A percentile compares a stretch with the other conserved stretches of the same genome.
These are phyloP conservation scores for Hypercompe scribonia DNA, from an alignment of 2,888 invertebrate species.

Conservation along the genomic window DNA sequence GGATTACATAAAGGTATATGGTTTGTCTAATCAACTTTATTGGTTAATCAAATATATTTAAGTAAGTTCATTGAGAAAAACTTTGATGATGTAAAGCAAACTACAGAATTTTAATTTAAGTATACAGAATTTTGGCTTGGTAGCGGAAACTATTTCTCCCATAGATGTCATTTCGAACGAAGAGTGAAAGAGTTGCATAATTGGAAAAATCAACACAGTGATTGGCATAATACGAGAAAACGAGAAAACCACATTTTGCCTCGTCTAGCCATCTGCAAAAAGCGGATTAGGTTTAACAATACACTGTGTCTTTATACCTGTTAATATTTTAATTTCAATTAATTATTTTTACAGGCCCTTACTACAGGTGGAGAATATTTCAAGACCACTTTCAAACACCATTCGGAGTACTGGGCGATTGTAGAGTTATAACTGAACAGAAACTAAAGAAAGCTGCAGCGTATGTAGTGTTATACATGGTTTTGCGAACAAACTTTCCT, in stretches of 20 bases:
- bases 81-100: neutral
- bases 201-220: too few species aligned
- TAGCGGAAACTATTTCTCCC: neutral
- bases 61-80: neutral
- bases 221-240: too few species aligned
- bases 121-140: neutral
- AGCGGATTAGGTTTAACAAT: neutral
- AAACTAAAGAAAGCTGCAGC: constrained; percentile 88
- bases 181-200: neutral
- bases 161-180: neutral
- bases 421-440: constrained; percentile 84
- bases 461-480: constrained; percentile 84
- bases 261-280: too few species aligned
- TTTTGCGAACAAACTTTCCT: constrained; percentile 87
- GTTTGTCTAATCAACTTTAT: neutral
- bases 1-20: constrained; percentile 92
- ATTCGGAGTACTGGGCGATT: constrained; percentile 85
- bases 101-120: neutral
- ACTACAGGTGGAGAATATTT: constrained; percentile 92
- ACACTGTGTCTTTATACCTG: neutral
- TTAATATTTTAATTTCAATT: neutral
- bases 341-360: constrained; percentile 89
- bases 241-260: too few species aligned
- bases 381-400: constrained; percentile 88
- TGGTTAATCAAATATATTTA: neutral